Evolutionary conservation across 2,113 vertebrate species (phyloP).

Genomic region (Sebastes fasciatus): DNA sequence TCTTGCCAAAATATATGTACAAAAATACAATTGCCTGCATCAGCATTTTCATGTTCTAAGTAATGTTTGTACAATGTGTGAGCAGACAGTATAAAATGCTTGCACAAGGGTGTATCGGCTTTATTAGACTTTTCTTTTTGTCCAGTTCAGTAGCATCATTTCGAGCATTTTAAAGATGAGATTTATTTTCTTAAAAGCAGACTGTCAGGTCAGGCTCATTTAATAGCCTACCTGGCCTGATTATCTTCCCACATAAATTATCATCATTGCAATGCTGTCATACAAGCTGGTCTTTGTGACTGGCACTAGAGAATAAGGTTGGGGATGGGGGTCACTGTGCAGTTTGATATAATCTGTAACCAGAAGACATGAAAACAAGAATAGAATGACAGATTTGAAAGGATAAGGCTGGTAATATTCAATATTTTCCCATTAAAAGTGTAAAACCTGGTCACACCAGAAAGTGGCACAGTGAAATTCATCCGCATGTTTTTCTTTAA

Average conservation of each 20-base stretch:
- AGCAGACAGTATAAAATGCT: constrained; percentile 33
- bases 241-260: constrained; percentile 48
- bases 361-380: background rate
- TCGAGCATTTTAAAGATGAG: constrained; percentile 5
- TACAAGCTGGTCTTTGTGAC: constrained; percentile 33
- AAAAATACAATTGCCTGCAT: constrained; percentile 18
- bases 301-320: background rate
- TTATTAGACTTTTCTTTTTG: constrained; percentile 23
- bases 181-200: too few relatives aligned
- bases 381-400: background rate
- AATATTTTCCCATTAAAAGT: too few relatives aligned
- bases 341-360: constrained; percentile 1
- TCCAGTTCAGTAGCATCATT: constrained; percentile 26
- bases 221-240: constrained; percentile 33
- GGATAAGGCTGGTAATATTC: background rate
- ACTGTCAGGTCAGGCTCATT: background rate
- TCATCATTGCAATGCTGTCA: constrained; percentile 21
- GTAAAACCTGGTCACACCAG: too few relatives aligned
- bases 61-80: constrained; percentile 35
- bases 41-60: constrained; percentile 42
- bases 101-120: constrained; percentile 19
- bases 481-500: too few relatives aligned
- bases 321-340: background rate
- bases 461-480: too few relatives aligned
- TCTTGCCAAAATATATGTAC: constrained; percentile 9